A percentile compares a stretch with the other conserved stretches of the same genome.
Evolutionary conservation across 2,797 vertebrate species (phyloP).

Genomic region (Malurus splendens): DNA sequence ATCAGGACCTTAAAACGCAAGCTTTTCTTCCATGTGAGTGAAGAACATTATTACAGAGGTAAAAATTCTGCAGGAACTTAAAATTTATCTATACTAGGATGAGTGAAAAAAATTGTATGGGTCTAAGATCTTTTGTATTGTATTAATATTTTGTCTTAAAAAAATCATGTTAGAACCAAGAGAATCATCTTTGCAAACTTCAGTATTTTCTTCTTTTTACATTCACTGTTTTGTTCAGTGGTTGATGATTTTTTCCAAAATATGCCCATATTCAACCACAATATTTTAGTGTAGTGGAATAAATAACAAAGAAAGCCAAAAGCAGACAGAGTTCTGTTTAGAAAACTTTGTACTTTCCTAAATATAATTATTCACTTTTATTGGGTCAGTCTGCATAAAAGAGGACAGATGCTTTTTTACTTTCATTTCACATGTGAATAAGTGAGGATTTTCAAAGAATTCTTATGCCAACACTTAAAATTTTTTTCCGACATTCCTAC

Average conservation of each 20-base stretch:
- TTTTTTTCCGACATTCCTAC: constrained; percentile 70
- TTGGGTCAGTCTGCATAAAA: constrained; percentile 63
- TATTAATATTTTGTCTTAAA: constrained; percentile 73
- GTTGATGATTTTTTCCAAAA: constrained; percentile 3
- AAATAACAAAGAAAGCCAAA: constrained; percentile 67
- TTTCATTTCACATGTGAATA: constrained; percentile 69
- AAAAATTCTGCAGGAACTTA: constrained; percentile 65
- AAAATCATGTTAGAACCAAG: constrained; percentile 34
- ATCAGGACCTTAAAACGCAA: constrained; percentile 13
- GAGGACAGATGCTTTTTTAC: constrained; percentile 69
- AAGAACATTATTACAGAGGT: constrained; percentile 5
- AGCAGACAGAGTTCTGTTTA: constrained; percentile 52
- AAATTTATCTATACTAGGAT: constrained; percentile 17
- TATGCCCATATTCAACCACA: constrained; percentile 64
- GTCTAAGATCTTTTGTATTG: constrained; percentile 53
- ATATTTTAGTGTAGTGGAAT: constrained; percentile 63
- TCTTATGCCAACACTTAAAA: constrained; percentile 66
- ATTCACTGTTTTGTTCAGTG: neutral
- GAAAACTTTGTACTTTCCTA: constrained; percentile 60
- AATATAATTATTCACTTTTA: constrained; percentile 68
- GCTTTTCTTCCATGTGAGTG: neutral
- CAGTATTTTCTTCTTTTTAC: constrained; percentile 47
- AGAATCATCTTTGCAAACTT: constrained; percentile 74
- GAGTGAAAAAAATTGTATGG: constrained; percentile 25
- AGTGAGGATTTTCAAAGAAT: constrained; percentile 71